phyloP scores from a whole-genome alignment of 2,797 vertebrate genomes.

The Bufotes viridis region DNA sequence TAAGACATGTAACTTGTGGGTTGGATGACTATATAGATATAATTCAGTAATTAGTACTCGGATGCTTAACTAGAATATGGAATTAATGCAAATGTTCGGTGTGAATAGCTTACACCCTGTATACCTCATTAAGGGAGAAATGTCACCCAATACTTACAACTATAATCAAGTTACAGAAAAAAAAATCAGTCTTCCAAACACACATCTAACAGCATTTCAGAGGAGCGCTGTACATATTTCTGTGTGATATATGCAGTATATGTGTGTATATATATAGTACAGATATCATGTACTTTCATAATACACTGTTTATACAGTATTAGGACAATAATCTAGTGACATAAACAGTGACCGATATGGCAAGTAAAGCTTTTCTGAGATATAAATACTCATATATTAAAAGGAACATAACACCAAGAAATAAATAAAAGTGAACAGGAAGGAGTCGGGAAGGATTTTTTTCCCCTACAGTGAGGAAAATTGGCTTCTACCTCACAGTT shows the following conservation, averaged over 20 bases:
- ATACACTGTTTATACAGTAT: no score
- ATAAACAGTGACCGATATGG: no score
- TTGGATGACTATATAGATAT: background rate
- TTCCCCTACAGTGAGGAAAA: no score
- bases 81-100: background rate
- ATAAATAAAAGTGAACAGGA: no score
- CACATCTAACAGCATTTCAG: background rate
- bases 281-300: no score
- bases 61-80: background rate
- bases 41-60: background rate
- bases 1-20: background rate
- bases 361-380: no score
- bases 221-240: background rate
- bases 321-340: no score
- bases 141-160: background rate
- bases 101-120: background rate
- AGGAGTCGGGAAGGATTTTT: no score
- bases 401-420: no score
- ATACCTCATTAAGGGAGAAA: background rate
- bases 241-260: background rate
- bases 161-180: conserved; percentile 2
- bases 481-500: no score
- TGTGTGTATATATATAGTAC: background rate
- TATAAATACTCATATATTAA: no score
- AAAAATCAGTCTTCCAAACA: background rate